A percentile compares a stretch with the other conserved stretches of the same genome.
Conservation (phyloP, 2,113 vertebrate species). For the Vireo altiloquus region DNA sequence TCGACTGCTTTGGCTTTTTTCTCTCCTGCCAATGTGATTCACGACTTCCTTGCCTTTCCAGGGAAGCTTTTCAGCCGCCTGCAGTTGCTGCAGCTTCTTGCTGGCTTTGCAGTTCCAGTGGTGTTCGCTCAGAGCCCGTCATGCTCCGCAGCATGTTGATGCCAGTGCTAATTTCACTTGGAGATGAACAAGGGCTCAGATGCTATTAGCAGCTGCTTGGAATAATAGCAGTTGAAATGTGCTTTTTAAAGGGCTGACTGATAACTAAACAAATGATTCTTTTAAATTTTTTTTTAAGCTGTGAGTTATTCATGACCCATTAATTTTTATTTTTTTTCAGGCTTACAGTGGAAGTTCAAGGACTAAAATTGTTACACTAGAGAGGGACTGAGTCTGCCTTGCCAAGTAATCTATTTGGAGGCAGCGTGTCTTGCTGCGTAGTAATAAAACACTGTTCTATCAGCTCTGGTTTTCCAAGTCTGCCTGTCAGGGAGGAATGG, state of each 20-base stretch:
- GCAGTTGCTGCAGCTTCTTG: neutral
- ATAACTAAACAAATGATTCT: neutral
- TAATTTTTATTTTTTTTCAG: neutral
- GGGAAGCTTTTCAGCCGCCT: neutral
- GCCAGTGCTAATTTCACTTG: constrained; percentile 11
- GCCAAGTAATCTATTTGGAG: neutral
- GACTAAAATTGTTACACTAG: neutral
- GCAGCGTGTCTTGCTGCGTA: neutral
- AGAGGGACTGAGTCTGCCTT: neutral
- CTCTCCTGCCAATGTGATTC: neutral
- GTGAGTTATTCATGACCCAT: neutral
- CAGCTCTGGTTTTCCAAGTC: neutral
- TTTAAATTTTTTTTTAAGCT: neutral
- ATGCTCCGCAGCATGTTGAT: neutral
- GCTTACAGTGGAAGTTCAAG: neutral
- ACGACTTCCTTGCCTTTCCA: neutral
- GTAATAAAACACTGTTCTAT: neutral
- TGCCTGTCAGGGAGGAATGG: neutral
- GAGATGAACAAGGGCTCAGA: constrained; percentile 3
- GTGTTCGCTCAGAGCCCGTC: neutral
- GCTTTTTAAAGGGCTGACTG: neutral
- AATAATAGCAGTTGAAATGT: constrained; percentile 2
- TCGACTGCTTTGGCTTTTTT: neutral
- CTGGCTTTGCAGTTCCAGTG: constrained; percentile 3
- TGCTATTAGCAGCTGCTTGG: constrained; percentile 32